These are phyloP conservation scores for Scotopteryx bipunctaria DNA, from an alignment of 2,888 invertebrate genomes.

Conservation along the genomic window DNA sequence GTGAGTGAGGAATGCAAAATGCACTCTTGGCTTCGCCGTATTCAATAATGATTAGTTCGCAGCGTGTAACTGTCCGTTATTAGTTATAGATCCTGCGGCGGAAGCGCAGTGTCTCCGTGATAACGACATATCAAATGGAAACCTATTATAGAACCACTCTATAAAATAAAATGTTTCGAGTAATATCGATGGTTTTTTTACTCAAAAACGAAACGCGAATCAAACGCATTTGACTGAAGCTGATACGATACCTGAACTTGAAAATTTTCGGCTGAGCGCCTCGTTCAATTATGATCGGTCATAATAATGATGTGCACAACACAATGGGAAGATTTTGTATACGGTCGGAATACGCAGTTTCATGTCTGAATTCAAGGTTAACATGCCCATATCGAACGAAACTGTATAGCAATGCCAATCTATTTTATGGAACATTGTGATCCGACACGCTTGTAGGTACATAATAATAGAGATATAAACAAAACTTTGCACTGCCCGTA, in stretches of 20 bases:
- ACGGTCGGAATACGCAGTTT: not conserved
- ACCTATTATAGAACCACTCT: constrained; percentile 9
- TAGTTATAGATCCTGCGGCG: constrained; percentile 7
- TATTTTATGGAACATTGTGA: constrained; percentile 16
- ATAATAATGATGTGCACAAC: not conserved
- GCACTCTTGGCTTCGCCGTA: not conserved
- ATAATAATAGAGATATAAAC: constrained; percentile 3
- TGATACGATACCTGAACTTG: too few species aligned
- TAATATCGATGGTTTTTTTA: not conserved
- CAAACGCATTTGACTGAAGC: too few species aligned
- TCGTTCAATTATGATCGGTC: too few species aligned
- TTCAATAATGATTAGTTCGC: constrained; percentile 21
- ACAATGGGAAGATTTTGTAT: not conserved
- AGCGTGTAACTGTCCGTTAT: constrained; percentile 3
- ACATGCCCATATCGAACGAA: constrained; percentile 17
- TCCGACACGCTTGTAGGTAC: constrained; percentile 10
- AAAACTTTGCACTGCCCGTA: not conserved
- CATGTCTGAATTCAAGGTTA: constrained; percentile 15
- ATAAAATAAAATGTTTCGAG: not conserved
- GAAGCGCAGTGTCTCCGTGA: constrained; percentile 16
- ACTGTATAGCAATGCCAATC: constrained; percentile 17
- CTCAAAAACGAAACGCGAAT: too few species aligned
- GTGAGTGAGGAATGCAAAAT: constrained; percentile 3
- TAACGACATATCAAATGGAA: constrained; percentile 17
- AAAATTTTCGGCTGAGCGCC: too few species aligned